Evolutionary conservation across 2,888 invertebrate species (phyloP).

Genomic region (Ischnura elegans): DNA sequence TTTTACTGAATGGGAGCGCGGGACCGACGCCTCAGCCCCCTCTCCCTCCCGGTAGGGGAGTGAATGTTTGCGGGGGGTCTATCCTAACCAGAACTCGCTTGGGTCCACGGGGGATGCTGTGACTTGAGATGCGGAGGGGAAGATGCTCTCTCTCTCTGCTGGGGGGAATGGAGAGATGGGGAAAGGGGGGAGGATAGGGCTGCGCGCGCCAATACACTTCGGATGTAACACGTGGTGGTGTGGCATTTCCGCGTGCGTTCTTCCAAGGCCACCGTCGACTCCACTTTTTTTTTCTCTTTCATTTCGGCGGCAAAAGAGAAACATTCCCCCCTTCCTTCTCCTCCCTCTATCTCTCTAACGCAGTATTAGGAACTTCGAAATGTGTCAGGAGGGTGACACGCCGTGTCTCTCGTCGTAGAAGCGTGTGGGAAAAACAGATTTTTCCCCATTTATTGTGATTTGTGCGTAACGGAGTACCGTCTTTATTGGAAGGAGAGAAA

Average conservation of each 20-base stretch:
- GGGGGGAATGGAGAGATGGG: background rate
- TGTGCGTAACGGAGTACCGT: no score
- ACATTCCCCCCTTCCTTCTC: background rate
- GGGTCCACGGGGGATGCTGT: background rate
- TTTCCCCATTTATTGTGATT: background rate
- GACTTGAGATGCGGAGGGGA: background rate
- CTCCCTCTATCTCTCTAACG: background rate
- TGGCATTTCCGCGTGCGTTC: conserved; percentile 29
- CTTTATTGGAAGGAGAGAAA: no score
- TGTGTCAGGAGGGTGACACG: background rate
- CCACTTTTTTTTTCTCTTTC: background rate
- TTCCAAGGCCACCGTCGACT: conserved; percentile 26
- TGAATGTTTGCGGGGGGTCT: conserved; percentile 48
- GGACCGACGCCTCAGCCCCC: background rate
- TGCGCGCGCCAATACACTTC: conserved; percentile 38
- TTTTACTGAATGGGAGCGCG: conserved; percentile 31
- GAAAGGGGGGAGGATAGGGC: background rate
- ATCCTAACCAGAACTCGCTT: conserved; percentile 45
- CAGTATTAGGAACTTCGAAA: background rate
- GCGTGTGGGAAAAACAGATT: background rate
- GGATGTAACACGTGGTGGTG: conserved; percentile 25
- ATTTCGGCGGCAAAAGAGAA: conserved; percentile 14
- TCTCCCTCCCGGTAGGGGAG: background rate
- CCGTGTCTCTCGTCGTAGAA: background rate
- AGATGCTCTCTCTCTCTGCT: background rate